Evolutionary conservation across 2,888 invertebrate species (phyloP).

Genomic region (Drosophila neonasuta): DNA sequence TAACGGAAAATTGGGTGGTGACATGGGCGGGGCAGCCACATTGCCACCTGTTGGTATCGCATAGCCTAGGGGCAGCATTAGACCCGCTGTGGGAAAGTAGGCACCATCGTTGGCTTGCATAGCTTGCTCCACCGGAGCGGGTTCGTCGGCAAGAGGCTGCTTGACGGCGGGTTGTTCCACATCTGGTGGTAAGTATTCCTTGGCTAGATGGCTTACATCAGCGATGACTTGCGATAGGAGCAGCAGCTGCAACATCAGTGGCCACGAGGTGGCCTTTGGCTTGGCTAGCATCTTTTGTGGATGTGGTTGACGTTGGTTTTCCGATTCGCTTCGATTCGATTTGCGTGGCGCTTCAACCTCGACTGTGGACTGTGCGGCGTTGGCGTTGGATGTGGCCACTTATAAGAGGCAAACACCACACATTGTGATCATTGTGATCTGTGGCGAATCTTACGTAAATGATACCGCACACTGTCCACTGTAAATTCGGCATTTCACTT

Average conservation of each 20-base stretch:
- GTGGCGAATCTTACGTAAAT: constrained; percentile 49
- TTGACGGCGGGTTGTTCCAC: not conserved
- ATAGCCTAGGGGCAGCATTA: constrained; percentile 58
- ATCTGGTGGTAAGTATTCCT: constrained; percentile 38
- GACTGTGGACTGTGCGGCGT: constrained; percentile 56
- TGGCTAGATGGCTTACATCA: constrained; percentile 44
- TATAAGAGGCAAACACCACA: constrained; percentile 54
- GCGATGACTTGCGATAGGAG: constrained; percentile 10
- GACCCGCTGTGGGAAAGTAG: constrained; percentile 51
- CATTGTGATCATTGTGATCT: constrained; percentile 7
- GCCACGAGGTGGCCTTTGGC: constrained; percentile 21
- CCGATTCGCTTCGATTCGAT: not conserved
- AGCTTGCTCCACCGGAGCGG: not conserved
- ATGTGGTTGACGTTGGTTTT: not conserved
- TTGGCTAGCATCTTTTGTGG: constrained; percentile 35
- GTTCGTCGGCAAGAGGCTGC: constrained; percentile 27
- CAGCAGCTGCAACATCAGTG: constrained; percentile 28
- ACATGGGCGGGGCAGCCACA: constrained; percentile 29
- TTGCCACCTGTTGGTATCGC: constrained; percentile 55
- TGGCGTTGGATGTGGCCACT: constrained; percentile 49
- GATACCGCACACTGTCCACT: constrained; percentile 10
- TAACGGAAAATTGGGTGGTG: constrained; percentile 65
- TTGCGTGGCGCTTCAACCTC: constrained; percentile 16
- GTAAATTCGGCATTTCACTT: constrained; percentile 61
- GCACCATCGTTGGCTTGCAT: constrained; percentile 34